Percentiles rank a stretch among this genome's conserved stretches.
phyloP scores from a whole-genome alignment of 2,113 vertebrate species.

The Oryzias melastigma region DNA sequence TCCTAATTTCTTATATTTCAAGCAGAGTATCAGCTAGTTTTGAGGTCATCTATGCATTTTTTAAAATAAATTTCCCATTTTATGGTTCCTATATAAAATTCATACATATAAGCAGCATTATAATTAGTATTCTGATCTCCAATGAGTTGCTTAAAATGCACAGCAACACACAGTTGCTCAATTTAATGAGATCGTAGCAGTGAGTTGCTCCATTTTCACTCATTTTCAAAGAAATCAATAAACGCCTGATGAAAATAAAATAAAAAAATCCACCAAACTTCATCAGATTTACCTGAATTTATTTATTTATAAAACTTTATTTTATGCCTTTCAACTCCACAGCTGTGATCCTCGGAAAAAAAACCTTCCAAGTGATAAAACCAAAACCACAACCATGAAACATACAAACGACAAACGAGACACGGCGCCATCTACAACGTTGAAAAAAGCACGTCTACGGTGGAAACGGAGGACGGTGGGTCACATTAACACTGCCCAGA shows the following conservation, averaged over 20 bases:
- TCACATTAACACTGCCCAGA: slow-evolving; percentile 19
- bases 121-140: too few species aligned
- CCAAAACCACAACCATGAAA: slow-evolving; percentile 66
- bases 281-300: slow-evolving; percentile 51
- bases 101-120: too few species aligned
- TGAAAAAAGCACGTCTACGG: slow-evolving; percentile 59
- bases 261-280: slow-evolving; percentile 16
- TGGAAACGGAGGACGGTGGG: slow-evolving; percentile 37
- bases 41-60: too few species aligned
- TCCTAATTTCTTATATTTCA: too few species aligned
- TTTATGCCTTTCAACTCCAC: slow-evolving; percentile 63
- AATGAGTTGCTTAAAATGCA: too few species aligned
- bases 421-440: slow-evolving; percentile 62
- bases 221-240: not conserved
- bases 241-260: not conserved
- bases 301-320: slow-evolving; percentile 80
- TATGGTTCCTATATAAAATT: too few species aligned
- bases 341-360: slow-evolving; percentile 54
- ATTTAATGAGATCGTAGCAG: too few species aligned
- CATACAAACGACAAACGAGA: slow-evolving; percentile 65
- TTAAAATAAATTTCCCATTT: too few species aligned
- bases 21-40: too few species aligned
- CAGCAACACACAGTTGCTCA: too few species aligned
- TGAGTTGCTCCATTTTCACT: not conserved
- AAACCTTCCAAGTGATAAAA: slow-evolving; percentile 59